These are phyloP conservation scores for Cassiopea xamachana DNA, from an alignment of 30 jellyfish, hydroid and myxozoan genomes.

Conservation along the genomic window DNA sequence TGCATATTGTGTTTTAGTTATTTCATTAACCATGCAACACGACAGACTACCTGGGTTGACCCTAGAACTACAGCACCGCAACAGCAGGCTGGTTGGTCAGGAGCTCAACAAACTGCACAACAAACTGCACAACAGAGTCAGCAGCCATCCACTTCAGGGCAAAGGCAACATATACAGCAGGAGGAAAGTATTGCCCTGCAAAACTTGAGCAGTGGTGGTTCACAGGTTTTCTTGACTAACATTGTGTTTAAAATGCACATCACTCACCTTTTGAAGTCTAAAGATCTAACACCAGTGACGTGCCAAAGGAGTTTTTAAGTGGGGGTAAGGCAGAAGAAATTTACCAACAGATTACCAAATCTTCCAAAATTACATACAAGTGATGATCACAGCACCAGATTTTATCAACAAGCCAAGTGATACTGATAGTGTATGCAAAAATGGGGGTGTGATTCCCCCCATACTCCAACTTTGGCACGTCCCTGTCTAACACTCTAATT, in stretches of 20 bases:
- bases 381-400: no score
- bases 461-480: no score
- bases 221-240: slow-evolving; percentile 43
- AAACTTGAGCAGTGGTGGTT: slow-evolving; percentile 2
- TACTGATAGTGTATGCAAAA: no score
- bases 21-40: slow-evolving; percentile 45
- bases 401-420: no score
- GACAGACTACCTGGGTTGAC: slow-evolving; percentile 68
- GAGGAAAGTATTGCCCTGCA: slow-evolving; percentile 76
- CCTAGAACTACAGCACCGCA: slow-evolving; percentile 54
- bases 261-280: neutral
- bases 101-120: slow-evolving; percentile 18
- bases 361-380: no score
- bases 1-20: slow-evolving; percentile 12
- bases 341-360: no score
- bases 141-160: slow-evolving; percentile 32
- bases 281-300: no score
- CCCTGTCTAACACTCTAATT: no score
- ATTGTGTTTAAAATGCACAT: slow-evolving; percentile 10
- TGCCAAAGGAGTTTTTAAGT: no score
- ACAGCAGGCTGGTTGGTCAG: neutral
- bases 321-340: no score
- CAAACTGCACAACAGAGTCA: slow-evolving; percentile 14
- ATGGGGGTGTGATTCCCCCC: no score
- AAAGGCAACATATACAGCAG: slow-evolving; percentile 18